Percentiles rank a stretch among this genome's conserved stretches.
Conservation (phyloP, 2,888 invertebrate species). For the Parnassius orleans region DNA sequence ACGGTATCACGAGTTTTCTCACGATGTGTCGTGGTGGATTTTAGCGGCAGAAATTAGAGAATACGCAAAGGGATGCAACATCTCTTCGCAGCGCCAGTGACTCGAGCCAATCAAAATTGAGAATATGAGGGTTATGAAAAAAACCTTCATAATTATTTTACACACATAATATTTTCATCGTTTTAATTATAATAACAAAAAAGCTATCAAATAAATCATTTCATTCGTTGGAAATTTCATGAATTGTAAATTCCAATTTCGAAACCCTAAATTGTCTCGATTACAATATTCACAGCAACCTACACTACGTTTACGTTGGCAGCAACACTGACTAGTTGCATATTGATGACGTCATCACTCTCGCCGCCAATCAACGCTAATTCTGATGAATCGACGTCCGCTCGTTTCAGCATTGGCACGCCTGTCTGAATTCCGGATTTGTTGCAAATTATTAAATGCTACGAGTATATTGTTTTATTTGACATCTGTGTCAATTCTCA, state of each 20-base stretch:
- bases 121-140: not conserved
- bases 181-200: constrained; percentile 10
- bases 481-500: constrained; percentile 5
- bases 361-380: constrained; percentile 65
- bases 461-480: constrained; percentile 24
- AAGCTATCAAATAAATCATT: constrained; percentile 21
- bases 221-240: constrained; percentile 24
- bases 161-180: constrained; percentile 3
- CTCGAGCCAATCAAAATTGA: no score
- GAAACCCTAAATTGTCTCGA: constrained; percentile 27
- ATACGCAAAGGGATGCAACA: no score
- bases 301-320: constrained; percentile 24
- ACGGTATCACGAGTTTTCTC: no score
- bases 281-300: constrained; percentile 25
- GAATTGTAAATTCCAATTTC: constrained; percentile 28
- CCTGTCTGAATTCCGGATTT: constrained; percentile 7
- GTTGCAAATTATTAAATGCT: constrained; percentile 20
- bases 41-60: no score
- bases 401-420: constrained; percentile 7
- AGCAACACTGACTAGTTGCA: constrained; percentile 35
- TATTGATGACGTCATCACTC: constrained; percentile 73
- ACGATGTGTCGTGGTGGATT: no score
- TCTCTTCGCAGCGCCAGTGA: no score
- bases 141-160: not conserved
- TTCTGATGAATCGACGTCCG: constrained; percentile 61